Conservation (phyloP, 2,888 invertebrate species). For the Gastrophysa polygoni region DNA sequence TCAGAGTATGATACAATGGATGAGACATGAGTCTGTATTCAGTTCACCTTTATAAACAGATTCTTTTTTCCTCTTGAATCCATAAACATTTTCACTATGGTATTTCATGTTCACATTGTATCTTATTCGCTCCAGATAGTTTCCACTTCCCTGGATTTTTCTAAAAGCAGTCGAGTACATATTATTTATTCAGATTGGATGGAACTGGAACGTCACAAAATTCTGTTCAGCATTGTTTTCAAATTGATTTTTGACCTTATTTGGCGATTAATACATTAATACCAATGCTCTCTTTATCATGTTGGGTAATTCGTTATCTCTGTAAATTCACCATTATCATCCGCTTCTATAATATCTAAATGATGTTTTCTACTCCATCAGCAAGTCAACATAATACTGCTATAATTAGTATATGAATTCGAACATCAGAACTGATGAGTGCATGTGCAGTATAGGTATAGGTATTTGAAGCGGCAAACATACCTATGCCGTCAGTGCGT, state of each 20-base stretch:
- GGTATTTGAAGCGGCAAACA: too few species aligned
- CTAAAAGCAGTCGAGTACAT: not conserved
- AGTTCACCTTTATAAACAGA: constrained; percentile 43
- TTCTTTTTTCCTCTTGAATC: constrained; percentile 47
- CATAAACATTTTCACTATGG: constrained; percentile 55
- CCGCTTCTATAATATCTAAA: not conserved
- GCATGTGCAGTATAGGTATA: too few species aligned
- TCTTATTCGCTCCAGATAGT: not conserved
- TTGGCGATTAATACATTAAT: not conserved
- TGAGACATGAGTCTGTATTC: not conserved
- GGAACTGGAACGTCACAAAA: not conserved
- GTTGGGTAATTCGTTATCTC: not conserved
- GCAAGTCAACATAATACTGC: too few species aligned
- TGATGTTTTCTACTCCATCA: too few species aligned
- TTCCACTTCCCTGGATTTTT: not conserved
- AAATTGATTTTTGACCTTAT: not conserved
- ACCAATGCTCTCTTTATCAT: not conserved
- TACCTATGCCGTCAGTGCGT: too few species aligned
- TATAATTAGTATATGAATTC: too few species aligned
- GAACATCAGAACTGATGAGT: too few species aligned
- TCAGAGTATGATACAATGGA: not conserved
- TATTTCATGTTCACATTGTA: constrained; percentile 39
- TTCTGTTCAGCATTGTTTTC: not conserved
- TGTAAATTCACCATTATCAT: not conserved
- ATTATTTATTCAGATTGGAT: not conserved